Base-by-base conservation (phyloP, 2,888 invertebrate species). In the Onthophagus sagittarius region DNA sequence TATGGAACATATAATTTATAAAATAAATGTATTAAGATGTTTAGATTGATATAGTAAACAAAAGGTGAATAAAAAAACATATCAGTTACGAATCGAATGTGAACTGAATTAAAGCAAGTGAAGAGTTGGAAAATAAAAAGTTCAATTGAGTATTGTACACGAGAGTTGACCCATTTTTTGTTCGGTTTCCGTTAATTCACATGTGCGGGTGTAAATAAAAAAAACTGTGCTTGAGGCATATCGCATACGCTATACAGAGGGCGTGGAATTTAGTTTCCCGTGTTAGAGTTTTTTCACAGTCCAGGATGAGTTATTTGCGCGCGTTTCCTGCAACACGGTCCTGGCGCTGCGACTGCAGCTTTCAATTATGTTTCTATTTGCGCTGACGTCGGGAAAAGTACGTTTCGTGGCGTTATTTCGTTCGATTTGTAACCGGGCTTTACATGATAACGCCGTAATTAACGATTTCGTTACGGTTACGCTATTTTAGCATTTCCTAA, bases 231-330 rank as follows among this genome's bases (percentile, higher is more conserved):
- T 9, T 11, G 7, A 53, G 39, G 39, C 9, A 53, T 53, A 53
- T 53, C 39, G 6, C 39, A 53, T 53, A 53, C 39, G 39, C 9
- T 11, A 53, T 53, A 53, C 39, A 53, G 39, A 11, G 39, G 67
- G 67, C 31, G 32, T 23, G 23, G 67, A 53, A 67, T 67, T 31
- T 15, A 67, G 67, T 67, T 67, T 67, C 67, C 67, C 32, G 67
- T 67, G 32, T 67, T 23, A 31, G 31, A 32, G 7, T 67, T 31
- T 23, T 32, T 15, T 67, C 67, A 23, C 67, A 32, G 67, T 15
- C n/a, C 32, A 67, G 15, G 32, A 67, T 67, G 67, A 67, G 67
- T 67, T 67, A 67, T 67, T 67, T 32, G 67, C 31, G 32, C 67
- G 67, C 23, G 32, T 67, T 67, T 67, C 67, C 67, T 67, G 67